Evolutionary conservation across 2,113 vertebrate genomes (phyloP), one percentile per base, ranked within the genome.

Genomic region (Cariama cristata): DNA sequence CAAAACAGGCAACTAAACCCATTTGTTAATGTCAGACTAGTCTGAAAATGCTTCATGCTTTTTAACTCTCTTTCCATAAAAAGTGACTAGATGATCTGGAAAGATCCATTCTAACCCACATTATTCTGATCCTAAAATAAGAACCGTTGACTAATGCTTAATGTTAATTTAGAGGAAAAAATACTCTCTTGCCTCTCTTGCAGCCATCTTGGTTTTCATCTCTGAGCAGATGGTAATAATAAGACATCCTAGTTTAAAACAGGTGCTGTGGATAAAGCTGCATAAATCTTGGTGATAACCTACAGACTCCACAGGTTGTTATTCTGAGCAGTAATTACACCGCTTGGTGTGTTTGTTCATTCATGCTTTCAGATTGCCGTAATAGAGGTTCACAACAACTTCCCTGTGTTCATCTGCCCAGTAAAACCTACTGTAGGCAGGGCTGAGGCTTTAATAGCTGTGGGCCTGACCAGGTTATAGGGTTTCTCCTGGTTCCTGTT

Each of bases 281-380:
- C 5, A 1, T 58, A n/a, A 67, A 47, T 68, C 14, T 50, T 62
- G 17, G 50, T 74, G 79, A 68, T 91, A 91, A 86, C 27, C 47
- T 72, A 33, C 16, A 33, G 66, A 27, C 33, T 91, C 40, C 38
- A 56, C 58, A 45, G 44, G 53, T 68, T 62, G 38, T 63, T 84
- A 16, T 45, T 80, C 30, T 68, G 58, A 68, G 66, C 6, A 35
- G 40, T 89, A 88, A 85, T 95, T 60, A 53, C 19, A 28, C 53
- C 0, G 0, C 10, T 20, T 77, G 50, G 33, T 79, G 45, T 0
- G 0, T 84, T 92, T 52, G 9, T 82, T 83, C n/a, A 35, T 58
- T 95, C 42, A 13, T 88, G 50, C 40, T 86, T 86, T 26, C 60
- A 56, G 58, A 47, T 76, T 64, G 35, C 22, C 9, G 1, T 77